A percentile compares a stretch with the other conserved stretches of the same genome.
Conservation (phyloP, 2,113 vertebrate species). For the Erythrocebus patas region DNA sequence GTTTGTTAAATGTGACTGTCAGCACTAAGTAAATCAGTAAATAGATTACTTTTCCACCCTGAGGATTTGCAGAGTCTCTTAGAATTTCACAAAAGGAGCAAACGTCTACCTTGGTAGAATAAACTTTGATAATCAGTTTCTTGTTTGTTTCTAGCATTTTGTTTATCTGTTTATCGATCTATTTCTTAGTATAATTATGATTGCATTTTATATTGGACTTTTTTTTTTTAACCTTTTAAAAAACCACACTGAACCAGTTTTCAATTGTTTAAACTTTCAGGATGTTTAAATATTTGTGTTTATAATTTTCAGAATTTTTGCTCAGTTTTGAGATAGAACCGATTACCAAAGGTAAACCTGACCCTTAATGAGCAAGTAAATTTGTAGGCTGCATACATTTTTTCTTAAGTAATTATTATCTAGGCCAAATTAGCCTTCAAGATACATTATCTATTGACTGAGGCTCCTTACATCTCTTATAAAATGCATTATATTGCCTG, state of each 20-base stretch:
- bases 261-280: background rate
- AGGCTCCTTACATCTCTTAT: slow-evolving; percentile 15
- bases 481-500: slow-evolving; percentile 46
- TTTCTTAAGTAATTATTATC: slow-evolving; percentile 34
- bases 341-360: background rate
- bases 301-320: slow-evolving; percentile 43
- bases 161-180: background rate
- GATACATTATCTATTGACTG: background rate
- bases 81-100: background rate
- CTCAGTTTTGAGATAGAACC: background rate
- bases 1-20: slow-evolving; percentile 14
- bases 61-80: background rate
- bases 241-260: background rate
- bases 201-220: slow-evolving; percentile 1
- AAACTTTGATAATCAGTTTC: background rate
- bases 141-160: background rate
- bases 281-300: slow-evolving; percentile 22
- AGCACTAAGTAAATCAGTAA: background rate
- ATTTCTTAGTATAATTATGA: background rate
- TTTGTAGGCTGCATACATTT: background rate
- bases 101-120: background rate
- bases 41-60: background rate
- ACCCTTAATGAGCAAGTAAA: background rate
- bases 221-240: background rate
- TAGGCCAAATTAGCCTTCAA: slow-evolving; percentile 2